Evolutionary conservation across 1,140 invertebrate genomes (phyloP), one percentile per base, ranked within the genome.

Genomic region (Atopsyche davidsoni): DNA sequence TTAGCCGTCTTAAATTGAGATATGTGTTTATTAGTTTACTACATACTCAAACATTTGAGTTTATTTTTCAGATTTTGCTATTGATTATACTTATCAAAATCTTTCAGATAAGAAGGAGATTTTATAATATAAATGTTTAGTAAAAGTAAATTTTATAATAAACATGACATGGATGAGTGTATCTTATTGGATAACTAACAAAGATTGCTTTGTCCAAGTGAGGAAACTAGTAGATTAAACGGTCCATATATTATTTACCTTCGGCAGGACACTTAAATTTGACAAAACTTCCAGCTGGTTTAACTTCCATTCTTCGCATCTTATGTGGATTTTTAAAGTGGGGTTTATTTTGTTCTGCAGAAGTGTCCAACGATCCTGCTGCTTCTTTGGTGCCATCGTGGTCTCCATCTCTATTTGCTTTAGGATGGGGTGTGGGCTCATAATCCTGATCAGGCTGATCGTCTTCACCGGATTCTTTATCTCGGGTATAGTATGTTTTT

Each of bases 251-350:
- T 28, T 7, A 28, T 58, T 55, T 65, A 73, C 72, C 72, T 63
- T 74, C 72, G 46, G 66, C 66, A 35, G 65, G 64, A 56, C 72
- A 75, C 63, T 65, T 67, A 7, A 75, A 57, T 51, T 64, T 65
- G 22, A 71, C 64, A 17, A 64, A 67, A 46, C 61, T 69, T n/a
- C 72, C 72, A 24, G 68, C 68, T 3, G 70, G 70, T 51, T 72
- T 73, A 59, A 67, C 71, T 43, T 72, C 64, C 55, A 68, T 67
- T 2, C 57, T 59, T 21, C 59, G 67, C 62, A 72, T 60, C 62
- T 67, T 75, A 1, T 63, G 57, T 1, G 63, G 63, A 63, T 72
- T 67, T 51, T 72, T 75, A 39, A 72, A 75, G 46, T 59, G 63
- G 1, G 72, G 72, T 3, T 61, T 46, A 23, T 60, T 69, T 49